Base-by-base conservation (phyloP, 2,797 vertebrate genomes). In the Spinus olivaceus region DNA sequence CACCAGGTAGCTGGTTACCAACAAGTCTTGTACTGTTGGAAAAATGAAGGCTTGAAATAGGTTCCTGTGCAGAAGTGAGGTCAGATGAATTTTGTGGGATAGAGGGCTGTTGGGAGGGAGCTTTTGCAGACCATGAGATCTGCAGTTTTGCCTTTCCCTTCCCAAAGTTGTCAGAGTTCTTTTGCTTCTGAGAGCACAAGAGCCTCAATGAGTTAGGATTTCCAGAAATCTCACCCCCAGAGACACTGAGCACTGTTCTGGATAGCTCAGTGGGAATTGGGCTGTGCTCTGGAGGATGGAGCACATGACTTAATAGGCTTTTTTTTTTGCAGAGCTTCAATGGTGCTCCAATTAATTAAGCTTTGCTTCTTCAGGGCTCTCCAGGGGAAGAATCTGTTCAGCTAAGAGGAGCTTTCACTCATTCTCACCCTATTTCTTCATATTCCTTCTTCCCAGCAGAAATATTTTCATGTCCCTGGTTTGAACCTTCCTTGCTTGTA, bases 301-400 rank as follows among this genome's bases (percentile, higher is more conserved):
- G 74, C 89, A 90, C 84, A 35, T 88, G 88, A 88, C 63, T 93
- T 82, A 71, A 81, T 44, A 81, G 47, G 63, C 27, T 77, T 94
- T 87, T 87, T 91, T 91, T 77, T 47, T 73, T 71, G 66, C 54
- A 85, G 73, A 86, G 44, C 82, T 97, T 85, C 94, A 82, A 5
- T 83, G 65, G 44, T 86, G 72, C 69, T 89, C 63, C 57, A 54
- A 33, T 54, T 97, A 96, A 97, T 96, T 92, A 88, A 87, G 46
- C 23, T 70, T 71, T 86, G 42, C 30, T 94, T 81, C 92, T 78
- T 88, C 86, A 84, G 77, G 74, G 73, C 37, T 91, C 60, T 51
- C 79, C 41, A 74, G 71, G 59, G 74, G 47, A 89, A 84, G 33
- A 81, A 27, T 63, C n/a, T 83, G 32, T 37, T 81, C 42, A 33